Evolutionary conservation across 2,888 invertebrate species (phyloP).

Genomic region (Metallyticus violacea): DNA sequence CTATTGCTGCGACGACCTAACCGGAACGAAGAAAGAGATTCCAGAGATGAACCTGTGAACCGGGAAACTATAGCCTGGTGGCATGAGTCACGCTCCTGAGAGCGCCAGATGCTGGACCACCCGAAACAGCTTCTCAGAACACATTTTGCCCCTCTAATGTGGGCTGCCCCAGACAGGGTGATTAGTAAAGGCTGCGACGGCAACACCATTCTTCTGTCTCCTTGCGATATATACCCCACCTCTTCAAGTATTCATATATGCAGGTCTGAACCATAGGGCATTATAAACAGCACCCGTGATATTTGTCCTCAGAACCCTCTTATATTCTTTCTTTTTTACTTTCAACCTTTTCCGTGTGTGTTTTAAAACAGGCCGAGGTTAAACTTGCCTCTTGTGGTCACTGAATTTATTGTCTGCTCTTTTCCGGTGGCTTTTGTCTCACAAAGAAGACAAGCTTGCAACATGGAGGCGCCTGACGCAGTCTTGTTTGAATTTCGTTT

Average conservation of each 20-base stretch:
- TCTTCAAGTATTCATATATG: conserved; percentile 29
- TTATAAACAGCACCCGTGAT: conserved; percentile 15
- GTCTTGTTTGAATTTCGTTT: neutral
- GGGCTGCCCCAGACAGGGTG: neutral
- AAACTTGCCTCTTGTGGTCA: neutral
- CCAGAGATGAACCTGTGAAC: neutral
- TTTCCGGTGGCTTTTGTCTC: conserved; percentile 22
- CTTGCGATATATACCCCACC: conserved; percentile 11
- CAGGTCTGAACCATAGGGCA: conserved; percentile 15
- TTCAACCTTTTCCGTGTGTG: neutral
- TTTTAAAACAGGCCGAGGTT: neutral
- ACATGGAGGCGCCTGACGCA: neutral
- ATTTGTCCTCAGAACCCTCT: conserved; percentile 10
- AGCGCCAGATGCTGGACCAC: neutral
- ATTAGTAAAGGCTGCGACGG: conserved; percentile 19
- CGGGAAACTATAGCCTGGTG: neutral
- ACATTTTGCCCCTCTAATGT: conserved; percentile 9
- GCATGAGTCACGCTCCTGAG: neutral
- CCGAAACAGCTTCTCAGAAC: neutral
- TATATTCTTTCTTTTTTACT: neutral
- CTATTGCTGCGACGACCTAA: no score
- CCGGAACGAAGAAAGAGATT: neutral
- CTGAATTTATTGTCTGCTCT: conserved; percentile 17
- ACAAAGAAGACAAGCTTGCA: neutral
- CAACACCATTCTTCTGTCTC: conserved; percentile 19